These are phyloP conservation scores for Phrynocephalus vlangalii DNA, from an alignment of 2,797 vertebrate species.

Conservation along the genomic window DNA sequence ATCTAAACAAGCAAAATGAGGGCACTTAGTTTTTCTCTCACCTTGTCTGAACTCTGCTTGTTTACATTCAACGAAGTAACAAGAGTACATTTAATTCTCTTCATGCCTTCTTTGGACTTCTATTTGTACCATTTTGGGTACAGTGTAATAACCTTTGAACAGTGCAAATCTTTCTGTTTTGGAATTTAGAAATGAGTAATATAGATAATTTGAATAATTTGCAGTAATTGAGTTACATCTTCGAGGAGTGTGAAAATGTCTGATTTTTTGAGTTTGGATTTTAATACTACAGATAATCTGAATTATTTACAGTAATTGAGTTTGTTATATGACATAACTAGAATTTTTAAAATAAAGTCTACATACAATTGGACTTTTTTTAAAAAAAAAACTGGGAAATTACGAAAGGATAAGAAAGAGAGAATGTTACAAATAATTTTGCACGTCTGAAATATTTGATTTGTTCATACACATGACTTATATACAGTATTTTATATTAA, in stretches of 20 bases:
- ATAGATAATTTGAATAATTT: too few species aligned
- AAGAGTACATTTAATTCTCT: background rate
- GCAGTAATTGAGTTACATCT: background rate
- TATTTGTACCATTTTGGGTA: background rate
- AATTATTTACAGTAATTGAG: background rate
- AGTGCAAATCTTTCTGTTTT: background rate
- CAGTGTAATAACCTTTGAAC: background rate
- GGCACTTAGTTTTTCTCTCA: background rate
- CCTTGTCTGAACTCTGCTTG: background rate
- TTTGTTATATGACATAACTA: too few species aligned
- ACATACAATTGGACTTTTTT: background rate
- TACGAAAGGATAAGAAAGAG: too few species aligned
- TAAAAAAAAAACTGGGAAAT: too few species aligned
- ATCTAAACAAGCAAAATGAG: slow-evolving; percentile 1
- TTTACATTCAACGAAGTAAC: background rate
- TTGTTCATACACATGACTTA: too few species aligned
- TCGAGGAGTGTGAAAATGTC: background rate
- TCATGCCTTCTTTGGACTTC: background rate
- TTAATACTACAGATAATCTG: background rate
- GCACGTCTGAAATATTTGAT: too few species aligned
- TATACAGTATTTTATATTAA: too few species aligned
- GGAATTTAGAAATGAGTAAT: background rate
- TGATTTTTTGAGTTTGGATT: background rate
- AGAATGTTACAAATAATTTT: too few species aligned
- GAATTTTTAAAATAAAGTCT: background rate